Percentiles rank a stretch among this genome's conserved stretches.
Evolutionary conservation across 2,888 invertebrate species (phyloP).

Genomic region (Drosophila acutilabella): DNA sequence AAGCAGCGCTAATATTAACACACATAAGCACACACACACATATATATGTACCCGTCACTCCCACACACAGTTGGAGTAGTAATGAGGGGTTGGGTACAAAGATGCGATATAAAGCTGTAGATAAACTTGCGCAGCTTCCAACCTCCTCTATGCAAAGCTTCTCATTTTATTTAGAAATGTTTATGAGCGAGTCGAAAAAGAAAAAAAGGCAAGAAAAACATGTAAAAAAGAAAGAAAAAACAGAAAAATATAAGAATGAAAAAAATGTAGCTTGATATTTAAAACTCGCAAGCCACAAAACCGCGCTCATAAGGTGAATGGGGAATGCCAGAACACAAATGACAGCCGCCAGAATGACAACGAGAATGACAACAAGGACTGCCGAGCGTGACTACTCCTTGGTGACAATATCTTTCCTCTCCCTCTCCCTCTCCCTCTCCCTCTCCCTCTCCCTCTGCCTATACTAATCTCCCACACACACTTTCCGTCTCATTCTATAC

Average conservation of each 20-base stretch:
- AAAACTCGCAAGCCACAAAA: constrained; percentile 68
- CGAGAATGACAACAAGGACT: constrained; percentile 25
- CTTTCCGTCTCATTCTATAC: constrained; percentile 8
- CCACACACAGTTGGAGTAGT: constrained; percentile 16
- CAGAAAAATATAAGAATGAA: background rate
- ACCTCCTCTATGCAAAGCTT: constrained; percentile 68
- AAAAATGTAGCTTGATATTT: constrained; percentile 54
- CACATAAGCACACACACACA: constrained; percentile 12
- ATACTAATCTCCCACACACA: constrained; percentile 12
- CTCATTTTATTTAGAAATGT: constrained; percentile 59
- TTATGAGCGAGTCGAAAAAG: constrained; percentile 54
- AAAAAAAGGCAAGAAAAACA: constrained; percentile 34
- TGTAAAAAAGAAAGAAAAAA: background rate
- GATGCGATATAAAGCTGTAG: constrained; percentile 68
- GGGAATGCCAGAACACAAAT: constrained; percentile 14
- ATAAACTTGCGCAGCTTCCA: constrained; percentile 69
- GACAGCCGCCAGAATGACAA: constrained; percentile 35
- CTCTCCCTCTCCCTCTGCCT: constrained; percentile 11
- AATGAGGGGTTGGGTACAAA: background rate
- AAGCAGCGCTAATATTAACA: constrained; percentile 71
- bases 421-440: constrained; percentile 10
- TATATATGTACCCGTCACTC: background rate
- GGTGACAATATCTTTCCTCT: constrained; percentile 29
- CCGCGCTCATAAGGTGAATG: constrained; percentile 39
- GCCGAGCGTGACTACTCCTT: constrained; percentile 9